Base-by-base conservation (phyloP, 1,140 invertebrate species). In the Vanessa tameamea region DNA sequence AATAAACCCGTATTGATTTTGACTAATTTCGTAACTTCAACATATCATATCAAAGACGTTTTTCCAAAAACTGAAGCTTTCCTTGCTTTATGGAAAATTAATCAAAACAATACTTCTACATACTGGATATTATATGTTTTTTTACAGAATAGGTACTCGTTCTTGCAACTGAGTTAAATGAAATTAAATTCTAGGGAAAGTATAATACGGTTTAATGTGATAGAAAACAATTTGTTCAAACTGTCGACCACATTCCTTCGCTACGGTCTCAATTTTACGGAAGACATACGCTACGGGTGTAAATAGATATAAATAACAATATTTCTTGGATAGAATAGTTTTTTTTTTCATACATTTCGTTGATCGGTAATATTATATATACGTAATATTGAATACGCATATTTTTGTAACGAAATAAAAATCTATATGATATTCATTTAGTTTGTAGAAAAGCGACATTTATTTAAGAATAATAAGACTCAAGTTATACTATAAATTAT, bases 191-290 rank as follows among this genome's bases (percentile, higher is more conserved):
- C 13, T 72, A 66, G 14, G 15, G 2, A 15, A 2, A 16, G n/a
- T 15, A n/a, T 16, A 47, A 48, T 66, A 66, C 57, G 53, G 53
- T 47, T 43, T 47, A 66, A 57, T 20, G 15, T 31, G 12, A 23
- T 20, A 5, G 31, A 53, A 47, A 43, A 66, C 43, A 66, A 12
- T 72, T 66, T 65, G 64, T 66, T 37, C 64, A 59, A 72, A 57
- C 48, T 43, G 70, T 72, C 70, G 70, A 66, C 51, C 70, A 64
- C 70, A 72, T 72, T 72, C 63, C 65, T 50, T 55, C 9, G 15
- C 48, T 43, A 63, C 63, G 70, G 51, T 51, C 70, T 72, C 70
- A 72, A 72, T 72, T 72, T 72, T 72, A 72, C 70, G 70, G 70
- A 72, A 72, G 63, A 65, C 70, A 63, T 65, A 72, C 63, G 63